Conservation (phyloP, 2,113 vertebrate genomes). For the Tinamus guttatus region DNA sequence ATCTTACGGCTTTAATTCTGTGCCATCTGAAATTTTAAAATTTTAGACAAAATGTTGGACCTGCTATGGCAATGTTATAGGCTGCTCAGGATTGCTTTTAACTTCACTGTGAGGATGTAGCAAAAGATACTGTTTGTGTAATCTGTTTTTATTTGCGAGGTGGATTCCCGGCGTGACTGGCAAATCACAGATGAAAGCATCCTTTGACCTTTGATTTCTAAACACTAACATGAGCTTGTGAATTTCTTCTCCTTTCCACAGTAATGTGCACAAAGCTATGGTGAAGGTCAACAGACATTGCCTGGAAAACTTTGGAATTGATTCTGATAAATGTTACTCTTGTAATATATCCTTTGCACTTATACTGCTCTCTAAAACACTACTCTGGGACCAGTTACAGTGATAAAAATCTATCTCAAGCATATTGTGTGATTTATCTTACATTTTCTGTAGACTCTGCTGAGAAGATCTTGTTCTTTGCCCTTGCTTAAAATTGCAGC, state of each 20-base stretch:
- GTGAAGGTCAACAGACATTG: slow-evolving; percentile 40
- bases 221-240: background rate
- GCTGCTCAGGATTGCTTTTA: background rate
- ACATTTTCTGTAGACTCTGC: background rate
- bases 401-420: slow-evolving; percentile 44
- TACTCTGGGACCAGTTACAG: slow-evolving; percentile 17
- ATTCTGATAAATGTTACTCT: slow-evolving; percentile 47
- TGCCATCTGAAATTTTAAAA: background rate
- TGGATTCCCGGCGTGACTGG: background rate
- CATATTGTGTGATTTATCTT: slow-evolving; percentile 25
- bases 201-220: slow-evolving; percentile 19
- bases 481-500: slow-evolving; percentile 6
- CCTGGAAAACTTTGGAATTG: slow-evolving; percentile 38
- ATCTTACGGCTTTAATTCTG: background rate
- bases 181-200: background rate
- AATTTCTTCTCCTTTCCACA: slow-evolving; percentile 24
- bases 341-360: background rate
- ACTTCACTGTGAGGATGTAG: background rate
- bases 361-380: background rate
- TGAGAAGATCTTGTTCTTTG: slow-evolving; percentile 6
- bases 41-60: background rate
- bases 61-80: background rate
- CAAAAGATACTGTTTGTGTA: background rate
- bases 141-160: slow-evolving; percentile 12
- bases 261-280: background rate